These are phyloP conservation scores for Portevinia maculata DNA, from an alignment of 2,888 invertebrate species.

Conservation along the genomic window DNA sequence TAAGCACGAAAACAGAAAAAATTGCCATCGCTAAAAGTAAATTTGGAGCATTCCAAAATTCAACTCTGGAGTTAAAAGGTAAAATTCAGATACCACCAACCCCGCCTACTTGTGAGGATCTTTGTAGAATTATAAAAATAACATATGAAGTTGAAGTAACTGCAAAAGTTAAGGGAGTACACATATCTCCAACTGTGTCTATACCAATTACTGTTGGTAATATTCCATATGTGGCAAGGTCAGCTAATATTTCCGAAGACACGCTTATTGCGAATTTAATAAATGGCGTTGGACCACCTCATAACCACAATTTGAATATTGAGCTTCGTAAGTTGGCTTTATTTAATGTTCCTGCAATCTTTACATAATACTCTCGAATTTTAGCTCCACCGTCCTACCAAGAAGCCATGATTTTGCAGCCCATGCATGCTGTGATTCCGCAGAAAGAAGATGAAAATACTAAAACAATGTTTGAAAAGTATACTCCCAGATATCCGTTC, in stretches of 20 bases:
- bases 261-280: conserved; percentile 34
- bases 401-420: conserved; percentile 34
- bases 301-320: not conserved
- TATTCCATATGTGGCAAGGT: conserved; percentile 76
- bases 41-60: conserved; percentile 77
- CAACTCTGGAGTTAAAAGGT: conserved; percentile 76
- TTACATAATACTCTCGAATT: too few relatives aligned
- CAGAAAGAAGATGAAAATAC: conserved; percentile 23
- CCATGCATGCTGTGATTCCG: not conserved
- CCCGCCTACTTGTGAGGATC: conserved; percentile 80
- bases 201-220: conserved; percentile 82
- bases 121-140: conserved; percentile 79
- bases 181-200: conserved; percentile 77
- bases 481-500: conserved; percentile 50
- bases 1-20: conserved; percentile 77
- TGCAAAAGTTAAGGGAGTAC: conserved; percentile 77
- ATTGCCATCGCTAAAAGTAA: conserved; percentile 76
- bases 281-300: conserved; percentile 10
- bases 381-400: conserved; percentile 42
- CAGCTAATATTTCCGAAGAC: conserved; percentile 31
- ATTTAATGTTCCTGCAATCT: too few relatives aligned
- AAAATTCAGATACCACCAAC: conserved; percentile 79
- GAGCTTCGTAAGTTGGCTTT: conserved; percentile 35
- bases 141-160: conserved; percentile 80
- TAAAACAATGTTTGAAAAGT: conserved; percentile 29